Percentiles rank a stretch among this genome's conserved stretches.
Evolutionary conservation across 2,113 vertebrate species (phyloP).

Genomic region (Passer domesticus): DNA sequence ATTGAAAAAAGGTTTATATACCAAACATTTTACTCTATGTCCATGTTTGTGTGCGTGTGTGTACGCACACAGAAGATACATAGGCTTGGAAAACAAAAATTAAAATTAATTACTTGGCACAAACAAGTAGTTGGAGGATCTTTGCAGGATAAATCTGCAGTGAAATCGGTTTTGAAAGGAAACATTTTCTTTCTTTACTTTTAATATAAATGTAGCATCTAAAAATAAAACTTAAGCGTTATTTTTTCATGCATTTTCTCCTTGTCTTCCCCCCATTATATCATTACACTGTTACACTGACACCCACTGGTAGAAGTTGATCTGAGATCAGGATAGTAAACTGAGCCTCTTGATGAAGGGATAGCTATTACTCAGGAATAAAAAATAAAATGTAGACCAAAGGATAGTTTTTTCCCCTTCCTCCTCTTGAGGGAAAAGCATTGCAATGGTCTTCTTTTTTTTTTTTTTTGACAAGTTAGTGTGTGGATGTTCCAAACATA

Average conservation of each 20-base stretch:
- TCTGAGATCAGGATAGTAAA: not conserved
- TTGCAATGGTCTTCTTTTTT: not conserved
- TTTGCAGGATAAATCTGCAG: not conserved
- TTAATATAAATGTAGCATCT: not conserved
- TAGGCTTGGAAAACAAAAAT: not conserved
- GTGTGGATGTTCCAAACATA: not conserved
- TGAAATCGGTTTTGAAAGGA: not conserved
- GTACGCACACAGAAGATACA: rapidly evolving
- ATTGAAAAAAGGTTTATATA: not conserved
- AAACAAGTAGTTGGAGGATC: not conserved
- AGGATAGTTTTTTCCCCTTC: not conserved
- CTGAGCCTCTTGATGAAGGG: not conserved
- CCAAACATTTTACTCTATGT: not conserved
- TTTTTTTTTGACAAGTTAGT: not conserved
- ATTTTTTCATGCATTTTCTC: not conserved
- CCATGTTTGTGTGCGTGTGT: not conserved
- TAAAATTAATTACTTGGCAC: not conserved
- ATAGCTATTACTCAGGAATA: not conserved
- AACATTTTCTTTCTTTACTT: not conserved
- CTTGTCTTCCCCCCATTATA: not conserved
- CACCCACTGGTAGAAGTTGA: conserved; percentile 47
- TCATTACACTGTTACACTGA: conserved; percentile 50
- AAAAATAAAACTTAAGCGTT: conserved; percentile 11
- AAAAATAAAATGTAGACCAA: not conserved
- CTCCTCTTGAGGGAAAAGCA: not conserved